Base-by-base conservation (phyloP, 2,888 invertebrate genomes). In the Amphipoea lucens region DNA sequence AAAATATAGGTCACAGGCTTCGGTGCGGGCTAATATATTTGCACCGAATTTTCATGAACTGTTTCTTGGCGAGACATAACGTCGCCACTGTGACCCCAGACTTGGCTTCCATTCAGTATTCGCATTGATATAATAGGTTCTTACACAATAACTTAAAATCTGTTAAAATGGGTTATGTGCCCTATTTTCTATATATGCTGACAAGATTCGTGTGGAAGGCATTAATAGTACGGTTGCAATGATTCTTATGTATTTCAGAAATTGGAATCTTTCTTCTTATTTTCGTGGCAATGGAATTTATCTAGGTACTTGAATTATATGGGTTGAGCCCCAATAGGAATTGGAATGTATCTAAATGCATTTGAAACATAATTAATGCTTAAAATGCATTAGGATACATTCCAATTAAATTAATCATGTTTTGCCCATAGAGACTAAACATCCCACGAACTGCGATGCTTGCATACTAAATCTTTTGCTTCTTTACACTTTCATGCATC, bases 31-130 rank as follows among this genome's bases (percentile, higher is more conserved):
- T 71, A 71, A 74, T 79, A 84, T 77, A 70, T 83, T 75, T 83
- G 69, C 73, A 76, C 57, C 66, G 12, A 71, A 79, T 72, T 85
- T 88, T 88, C 82, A 89, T 85, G 75, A 68, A 79, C 79, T 82
- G 74, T 79, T 83, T 83, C 82, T 89, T 90, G 89, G 90, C 89
- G 83, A 87, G 89, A 90, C 89, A 57, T 63, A n/a, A 17, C 75
- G 89, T 83, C 89, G 90, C 88, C 89, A 76, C 17, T 69, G 60
- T 85, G 89, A 89, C 87, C 89, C 68, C 70, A 80, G 80, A 89
- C 81, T 89, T 87, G 89, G 86, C 86, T 84, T 76, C 29, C 57
- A 84, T 87, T 86, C 86, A 79, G 85, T 76, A 79, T 70, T 71
- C 72, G 6, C 66, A 70, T 76, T 82, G 83, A 89, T 81, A 73